These are phyloP conservation scores for Gymnodraco acuticeps DNA, from an alignment of 2,797 vertebrate species.

Conservation along the genomic window DNA sequence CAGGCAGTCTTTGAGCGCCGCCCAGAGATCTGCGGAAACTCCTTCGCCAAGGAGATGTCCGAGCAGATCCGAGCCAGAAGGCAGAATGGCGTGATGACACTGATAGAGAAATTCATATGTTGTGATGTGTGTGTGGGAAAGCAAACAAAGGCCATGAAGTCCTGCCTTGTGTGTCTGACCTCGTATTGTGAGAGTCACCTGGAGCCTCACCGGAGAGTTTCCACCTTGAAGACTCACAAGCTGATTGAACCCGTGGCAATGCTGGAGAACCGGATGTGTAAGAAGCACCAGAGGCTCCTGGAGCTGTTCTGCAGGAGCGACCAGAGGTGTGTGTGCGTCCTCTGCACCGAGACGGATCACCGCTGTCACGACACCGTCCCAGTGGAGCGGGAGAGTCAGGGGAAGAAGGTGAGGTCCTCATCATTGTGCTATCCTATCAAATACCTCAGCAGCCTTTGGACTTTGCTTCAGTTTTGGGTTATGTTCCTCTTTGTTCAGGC, in stretches of 20 bases:
- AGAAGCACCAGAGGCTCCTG: constrained; percentile 78
- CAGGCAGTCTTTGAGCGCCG: constrained; percentile 54
- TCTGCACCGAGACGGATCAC: constrained; percentile 83
- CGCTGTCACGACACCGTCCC: constrained; percentile 76
- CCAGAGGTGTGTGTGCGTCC: constrained; percentile 81
- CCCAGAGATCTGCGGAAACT: constrained; percentile 78
- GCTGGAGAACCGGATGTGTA: constrained; percentile 81
- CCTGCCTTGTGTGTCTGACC: constrained; percentile 78
- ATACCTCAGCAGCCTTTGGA: neutral
- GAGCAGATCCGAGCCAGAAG: constrained; percentile 66
- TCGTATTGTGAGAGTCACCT: constrained; percentile 80
- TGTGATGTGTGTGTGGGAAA: constrained; percentile 73
- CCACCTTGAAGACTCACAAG: constrained; percentile 72
- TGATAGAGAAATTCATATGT: neutral
- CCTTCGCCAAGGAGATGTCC: constrained; percentile 80
- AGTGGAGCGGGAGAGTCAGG: constrained; percentile 78
- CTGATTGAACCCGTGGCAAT: constrained; percentile 70
- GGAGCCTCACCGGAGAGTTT: constrained; percentile 72
- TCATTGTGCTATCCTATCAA: neutral
- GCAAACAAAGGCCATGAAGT: constrained; percentile 66
- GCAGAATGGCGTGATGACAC: constrained; percentile 2
- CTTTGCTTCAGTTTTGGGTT: neutral
- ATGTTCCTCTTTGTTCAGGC: constrained; percentile 42
- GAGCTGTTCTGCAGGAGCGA: constrained; percentile 86
- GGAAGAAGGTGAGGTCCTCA: constrained; percentile 71